A percentile compares a stretch with the other conserved stretches of the same genome.
Evolutionary conservation across 1,140 invertebrate species (phyloP).

Genomic region (Drosophila melanica): DNA sequence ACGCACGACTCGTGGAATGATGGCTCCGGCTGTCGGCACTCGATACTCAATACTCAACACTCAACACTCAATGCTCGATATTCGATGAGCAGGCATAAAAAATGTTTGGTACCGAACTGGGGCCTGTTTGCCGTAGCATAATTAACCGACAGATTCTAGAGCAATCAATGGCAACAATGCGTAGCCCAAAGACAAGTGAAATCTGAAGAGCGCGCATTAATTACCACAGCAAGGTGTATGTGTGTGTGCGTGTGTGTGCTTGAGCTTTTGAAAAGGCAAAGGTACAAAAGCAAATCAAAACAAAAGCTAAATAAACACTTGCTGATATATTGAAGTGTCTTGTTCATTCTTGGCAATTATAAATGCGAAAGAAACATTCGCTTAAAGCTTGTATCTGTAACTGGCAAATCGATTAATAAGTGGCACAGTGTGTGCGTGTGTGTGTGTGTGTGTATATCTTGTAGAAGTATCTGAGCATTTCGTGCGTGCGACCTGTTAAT

Average conservation of each 20-base stretch:
- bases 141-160: constrained; percentile 77
- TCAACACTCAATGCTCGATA: constrained; percentile 2
- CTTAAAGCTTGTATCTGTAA: constrained; percentile 28
- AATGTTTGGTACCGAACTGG: constrained; percentile 18
- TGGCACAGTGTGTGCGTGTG: constrained; percentile 61
- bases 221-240: constrained; percentile 36
- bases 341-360: constrained; percentile 39
- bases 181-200: constrained; percentile 74
- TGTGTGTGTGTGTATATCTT: constrained; percentile 15
- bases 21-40: constrained; percentile 5
- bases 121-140: constrained; percentile 41
- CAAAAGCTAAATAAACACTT: constrained; percentile 40
- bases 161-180: constrained; percentile 59
- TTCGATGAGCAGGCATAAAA: constrained; percentile 64
- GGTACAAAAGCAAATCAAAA: constrained; percentile 32
- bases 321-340: constrained; percentile 31
- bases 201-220: constrained; percentile 70
- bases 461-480: constrained; percentile 22
- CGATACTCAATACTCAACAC: constrained; percentile 5
- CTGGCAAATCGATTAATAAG: constrained; percentile 66
- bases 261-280: constrained; percentile 32
- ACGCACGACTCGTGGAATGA: constrained; percentile 31
- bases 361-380: constrained; percentile 47
- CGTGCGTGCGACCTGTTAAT: constrained; percentile 76
- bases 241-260: constrained; percentile 5